Percentiles rank a stretch among this genome's conserved stretches.
These are phyloP conservation scores for Oceanites oceanicus DNA, from an alignment of 2,113 vertebrate species.

Conservation along the genomic window DNA sequence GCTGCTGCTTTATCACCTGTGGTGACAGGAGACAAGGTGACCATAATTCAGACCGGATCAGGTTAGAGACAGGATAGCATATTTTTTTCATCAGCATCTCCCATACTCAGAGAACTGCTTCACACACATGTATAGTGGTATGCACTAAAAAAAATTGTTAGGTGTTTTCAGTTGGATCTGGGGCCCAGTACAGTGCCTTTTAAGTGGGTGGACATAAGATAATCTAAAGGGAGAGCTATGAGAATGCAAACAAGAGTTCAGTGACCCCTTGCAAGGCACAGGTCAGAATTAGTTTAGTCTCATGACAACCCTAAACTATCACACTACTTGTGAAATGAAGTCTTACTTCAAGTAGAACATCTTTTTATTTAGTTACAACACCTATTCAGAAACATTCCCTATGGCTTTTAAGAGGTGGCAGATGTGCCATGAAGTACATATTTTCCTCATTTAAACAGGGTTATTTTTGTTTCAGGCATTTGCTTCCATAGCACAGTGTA, in stretches of 20 bases:
- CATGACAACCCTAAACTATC: neutral
- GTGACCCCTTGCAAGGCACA: neutral
- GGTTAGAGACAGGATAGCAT: neutral
- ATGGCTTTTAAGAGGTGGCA: neutral
- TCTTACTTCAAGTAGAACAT: neutral
- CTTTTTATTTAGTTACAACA: neutral
- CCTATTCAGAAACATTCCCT: neutral
- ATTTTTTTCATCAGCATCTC: neutral
- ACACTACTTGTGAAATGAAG: neutral
- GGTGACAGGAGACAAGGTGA: neutral
- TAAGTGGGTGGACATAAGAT: neutral
- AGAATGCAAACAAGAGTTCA: neutral
- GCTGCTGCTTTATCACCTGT: neutral
- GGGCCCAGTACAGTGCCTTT: neutral
- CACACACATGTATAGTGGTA: neutral
- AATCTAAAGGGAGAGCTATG: neutral
- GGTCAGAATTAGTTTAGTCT: neutral
- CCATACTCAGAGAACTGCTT: neutral
- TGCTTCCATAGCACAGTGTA: neutral
- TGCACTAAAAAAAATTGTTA: neutral
- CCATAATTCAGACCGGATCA: neutral
- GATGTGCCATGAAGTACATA: neutral
- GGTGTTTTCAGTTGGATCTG: neutral
- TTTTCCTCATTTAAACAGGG: neutral
- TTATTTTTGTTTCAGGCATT: constrained; percentile 8